Conservation (phyloP, 1,140 invertebrate species). For the Procambarus clarkii region DNA sequence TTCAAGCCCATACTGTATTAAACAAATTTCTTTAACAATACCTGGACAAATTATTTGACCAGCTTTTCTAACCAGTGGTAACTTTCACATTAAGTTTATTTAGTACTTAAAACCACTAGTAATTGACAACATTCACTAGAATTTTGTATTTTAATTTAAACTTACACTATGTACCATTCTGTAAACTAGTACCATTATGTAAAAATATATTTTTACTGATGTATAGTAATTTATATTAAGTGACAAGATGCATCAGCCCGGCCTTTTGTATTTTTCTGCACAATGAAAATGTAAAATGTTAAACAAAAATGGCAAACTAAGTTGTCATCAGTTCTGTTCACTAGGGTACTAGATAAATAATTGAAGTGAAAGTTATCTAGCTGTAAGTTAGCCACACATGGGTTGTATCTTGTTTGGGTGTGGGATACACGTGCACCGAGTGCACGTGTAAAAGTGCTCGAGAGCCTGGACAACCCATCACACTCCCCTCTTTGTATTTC, state of each 20-base stretch:
- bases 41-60: background rate
- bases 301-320: background rate
- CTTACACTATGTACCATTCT: background rate
- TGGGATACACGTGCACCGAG: too few relatives aligned
- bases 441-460: background rate
- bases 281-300: background rate
- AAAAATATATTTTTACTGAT: background rate
- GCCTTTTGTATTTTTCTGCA: constrained; percentile 3
- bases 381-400: background rate
- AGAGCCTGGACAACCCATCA: background rate
- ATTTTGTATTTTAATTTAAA: too few relatives aligned
- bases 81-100: background rate
- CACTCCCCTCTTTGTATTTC: constrained; percentile 2
- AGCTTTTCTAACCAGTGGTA: background rate
- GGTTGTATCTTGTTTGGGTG: background rate
- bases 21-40: background rate
- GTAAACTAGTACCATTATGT: background rate
- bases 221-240: background rate
- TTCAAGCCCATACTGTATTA: background rate
- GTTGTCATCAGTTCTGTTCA: background rate
- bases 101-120: too few relatives aligned
- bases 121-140: too few relatives aligned
- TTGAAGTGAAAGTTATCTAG: background rate
- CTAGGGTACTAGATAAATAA: background rate
- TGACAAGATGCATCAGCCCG: background rate